A percentile compares a stretch with the other conserved stretches of the same genome.
These are phyloP conservation scores for Galerucella nymphaeae DNA, from an alignment of 2,888 invertebrate species.

Conservation along the genomic window DNA sequence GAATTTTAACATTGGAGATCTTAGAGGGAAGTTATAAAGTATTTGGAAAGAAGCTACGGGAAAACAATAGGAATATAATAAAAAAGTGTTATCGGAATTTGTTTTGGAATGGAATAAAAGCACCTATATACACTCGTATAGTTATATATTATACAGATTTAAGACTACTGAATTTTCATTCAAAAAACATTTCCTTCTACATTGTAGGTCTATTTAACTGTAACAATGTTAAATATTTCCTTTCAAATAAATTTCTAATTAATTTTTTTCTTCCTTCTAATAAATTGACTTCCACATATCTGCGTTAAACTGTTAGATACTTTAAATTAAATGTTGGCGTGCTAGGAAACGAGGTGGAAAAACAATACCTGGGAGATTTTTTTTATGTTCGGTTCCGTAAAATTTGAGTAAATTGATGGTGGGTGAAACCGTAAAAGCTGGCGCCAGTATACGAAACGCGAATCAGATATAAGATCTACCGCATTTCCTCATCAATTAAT, in stretches of 20 bases:
- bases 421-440: background rate
- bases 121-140: no score
- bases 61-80: no score
- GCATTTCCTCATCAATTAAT: conserved; percentile 15
- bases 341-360: conserved; percentile 22
- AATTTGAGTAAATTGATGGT: conserved; percentile 10
- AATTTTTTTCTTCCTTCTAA: background rate
- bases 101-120: no score
- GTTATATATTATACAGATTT: no score
- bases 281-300: background rate
- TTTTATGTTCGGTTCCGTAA: conserved; percentile 1
- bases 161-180: no score
- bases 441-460: conserved; percentile 13
- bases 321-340: conserved; percentile 14
- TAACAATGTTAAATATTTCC: background rate
- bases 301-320: background rate
- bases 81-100: no score
- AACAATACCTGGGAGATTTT: conserved; percentile 17
- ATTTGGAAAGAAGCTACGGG: no score
- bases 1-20: no score
- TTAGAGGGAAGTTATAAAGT: no score
- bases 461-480: background rate
- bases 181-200: no score
- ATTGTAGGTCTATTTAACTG: no score
- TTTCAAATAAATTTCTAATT: background rate